Evolutionary conservation across 2,888 invertebrate genomes (phyloP).

Genomic region (Xestia c-nigrum): DNA sequence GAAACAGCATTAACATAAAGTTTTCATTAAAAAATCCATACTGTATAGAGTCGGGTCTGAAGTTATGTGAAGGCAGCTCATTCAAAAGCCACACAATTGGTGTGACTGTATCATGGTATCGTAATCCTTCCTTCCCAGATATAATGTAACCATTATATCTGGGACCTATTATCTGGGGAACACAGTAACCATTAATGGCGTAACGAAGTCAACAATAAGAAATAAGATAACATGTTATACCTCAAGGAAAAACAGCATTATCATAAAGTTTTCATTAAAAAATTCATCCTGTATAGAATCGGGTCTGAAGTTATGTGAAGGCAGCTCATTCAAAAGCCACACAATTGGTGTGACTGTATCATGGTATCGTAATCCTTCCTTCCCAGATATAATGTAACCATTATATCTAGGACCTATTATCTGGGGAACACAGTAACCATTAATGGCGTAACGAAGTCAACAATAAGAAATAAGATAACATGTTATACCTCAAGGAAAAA

Average conservation of each 20-base stretch:
- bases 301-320: constrained; percentile 27
- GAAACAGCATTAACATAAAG: background rate
- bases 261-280: background rate
- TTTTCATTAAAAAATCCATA: background rate
- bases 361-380: constrained; percentile 56
- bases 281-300: background rate
- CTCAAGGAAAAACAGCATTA: background rate
- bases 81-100: constrained; percentile 59
- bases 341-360: constrained; percentile 48
- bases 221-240: no score
- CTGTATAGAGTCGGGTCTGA: background rate
- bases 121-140: constrained; percentile 49
- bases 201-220: no score
- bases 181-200: no score
- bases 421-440: no score
- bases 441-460: no score
- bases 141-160: no score
- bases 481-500: no score
- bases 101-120: constrained; percentile 45
- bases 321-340: constrained; percentile 56
- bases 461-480: no score
- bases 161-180: no score
- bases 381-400: no score
- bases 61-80: constrained; percentile 40
- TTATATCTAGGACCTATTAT: no score